Evolutionary conservation across 2,113 vertebrate species (phyloP).

Genomic region (Cheirogaleus medius): DNA sequence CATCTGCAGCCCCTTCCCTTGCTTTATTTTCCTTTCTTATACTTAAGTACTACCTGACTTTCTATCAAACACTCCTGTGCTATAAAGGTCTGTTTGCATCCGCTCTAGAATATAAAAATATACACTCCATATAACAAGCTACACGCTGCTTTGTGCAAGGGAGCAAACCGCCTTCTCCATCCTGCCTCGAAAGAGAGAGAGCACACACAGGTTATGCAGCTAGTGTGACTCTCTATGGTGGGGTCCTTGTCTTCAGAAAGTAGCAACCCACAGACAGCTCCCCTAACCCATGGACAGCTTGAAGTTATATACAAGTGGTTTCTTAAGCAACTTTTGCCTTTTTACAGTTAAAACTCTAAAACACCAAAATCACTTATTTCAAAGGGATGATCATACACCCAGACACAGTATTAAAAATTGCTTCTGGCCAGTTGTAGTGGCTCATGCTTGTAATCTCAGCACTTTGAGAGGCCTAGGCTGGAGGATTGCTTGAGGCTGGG

Average conservation of each 20-base stretch:
- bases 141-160: not conserved
- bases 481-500: too few species aligned
- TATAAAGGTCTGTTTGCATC: not conserved
- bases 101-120: not conserved
- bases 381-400: not conserved
- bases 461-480: too few species aligned
- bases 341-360: not conserved
- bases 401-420: not conserved
- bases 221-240: not conserved
- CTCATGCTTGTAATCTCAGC: too few species aligned
- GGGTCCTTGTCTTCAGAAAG: not conserved
- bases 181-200: not conserved
- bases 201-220: not conserved
- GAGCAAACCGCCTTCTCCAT: not conserved
- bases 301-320: not conserved
- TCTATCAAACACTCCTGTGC: not conserved
- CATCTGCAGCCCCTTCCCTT: not conserved
- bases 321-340: not conserved
- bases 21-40: not conserved
- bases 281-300: not conserved
- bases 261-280: not conserved
- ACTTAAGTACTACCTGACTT: not conserved
- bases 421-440: not conserved
- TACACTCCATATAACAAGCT: not conserved
- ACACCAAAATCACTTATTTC: not conserved